Base-by-base conservation (phyloP, 1,140 invertebrate species). In the Drosophila nigromelanica region DNA sequence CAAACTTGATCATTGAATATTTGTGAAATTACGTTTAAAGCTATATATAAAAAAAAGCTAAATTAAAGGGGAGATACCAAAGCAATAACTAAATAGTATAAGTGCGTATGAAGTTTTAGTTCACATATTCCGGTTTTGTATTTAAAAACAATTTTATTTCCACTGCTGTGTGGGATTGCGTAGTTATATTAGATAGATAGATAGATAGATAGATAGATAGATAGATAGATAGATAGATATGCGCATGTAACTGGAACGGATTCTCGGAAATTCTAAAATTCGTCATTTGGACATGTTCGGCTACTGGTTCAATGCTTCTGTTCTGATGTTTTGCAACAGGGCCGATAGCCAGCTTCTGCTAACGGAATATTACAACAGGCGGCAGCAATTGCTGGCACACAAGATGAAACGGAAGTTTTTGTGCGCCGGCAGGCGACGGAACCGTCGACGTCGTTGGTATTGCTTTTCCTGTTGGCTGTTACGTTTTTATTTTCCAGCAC, bases 381-480 rank as follows among this genome's bases (percentile, higher is more conserved):
- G 72, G 58, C 73, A 54, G 64, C 80, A 82, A 78, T 82, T 82
- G 78, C 76, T 80, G 75, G 81, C 72, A 42, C 45, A 64, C 73
- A 85, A 71, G 61, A 80, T 83, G 76, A 77, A 77, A 77, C 81
- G 80, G 80, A 85, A 86, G 81, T 86, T 80, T 85, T 80, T 73
- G 73, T 74, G 77, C 69, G 77, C 64, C 73, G 62, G 56, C 56
- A 62, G 52, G 18, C 52, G 69, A 72, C 69, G 63, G 66, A 43
- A 33, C 40, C 64, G 55, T 40, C 35, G 52, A 43, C 64, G 55
- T 11, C 47, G 69, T 69, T 59, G 68, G 67, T 63, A 61, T 77
- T 79, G 69, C 66, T 73, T 62, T 55, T 61, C 45, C 62, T 56
- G 51, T 50, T 50, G 50, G 35, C 51, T 59, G 71, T 71, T 66